Base-by-base conservation (phyloP, 2,888 invertebrate species). In the Hipparchia semele region DNA sequence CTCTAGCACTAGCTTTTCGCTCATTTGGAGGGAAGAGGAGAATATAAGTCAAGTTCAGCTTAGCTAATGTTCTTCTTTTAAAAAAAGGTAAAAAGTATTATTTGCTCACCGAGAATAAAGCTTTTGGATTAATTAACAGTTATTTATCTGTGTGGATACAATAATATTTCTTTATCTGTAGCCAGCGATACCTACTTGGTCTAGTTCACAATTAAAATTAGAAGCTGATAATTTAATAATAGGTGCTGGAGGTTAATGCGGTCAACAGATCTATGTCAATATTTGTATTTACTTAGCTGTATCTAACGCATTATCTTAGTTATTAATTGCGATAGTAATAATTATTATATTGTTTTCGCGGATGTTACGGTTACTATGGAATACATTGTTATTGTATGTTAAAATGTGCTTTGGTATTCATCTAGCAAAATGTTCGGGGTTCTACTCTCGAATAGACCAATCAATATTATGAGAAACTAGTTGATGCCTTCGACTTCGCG, bases 211-310 rank as follows among this genome's bases (percentile, higher is more conserved):
- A 85, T 69, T 86, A 83, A 83, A 82, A 80, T 82, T 81, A 83
- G 84, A 87, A 86, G 79, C 78, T 84, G 86, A 87, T 88, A 77
- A 81, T 83, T 81, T 83, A 88, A 90, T 90, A 90, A 90, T 90
- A 89, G 86, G 84, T 83, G 74, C 73, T 81, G 85, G 79, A 86
- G 92, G 92, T 92, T 91, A 92, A 92, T 92, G 91, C 83, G 88
- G 90, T 91, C 91, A 88, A 75, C 75, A 77, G 86, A 90, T 88
- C 86, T 90, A 86, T 90, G 92, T 93, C 92, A 93, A 93, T 92
- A 92, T 91, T 91, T 90, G 86, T 85, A 87, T 88, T 84, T 82
- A 81, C 80, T 72, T 74, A 77, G 66, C 75, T 54, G 64, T 80
- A 77, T 79, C 77, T 71, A 72, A 59, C 64, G 75, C 72, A 74